Conservation (phyloP, 1,140 invertebrate genomes). For the Zaprionus tsacasi region DNA sequence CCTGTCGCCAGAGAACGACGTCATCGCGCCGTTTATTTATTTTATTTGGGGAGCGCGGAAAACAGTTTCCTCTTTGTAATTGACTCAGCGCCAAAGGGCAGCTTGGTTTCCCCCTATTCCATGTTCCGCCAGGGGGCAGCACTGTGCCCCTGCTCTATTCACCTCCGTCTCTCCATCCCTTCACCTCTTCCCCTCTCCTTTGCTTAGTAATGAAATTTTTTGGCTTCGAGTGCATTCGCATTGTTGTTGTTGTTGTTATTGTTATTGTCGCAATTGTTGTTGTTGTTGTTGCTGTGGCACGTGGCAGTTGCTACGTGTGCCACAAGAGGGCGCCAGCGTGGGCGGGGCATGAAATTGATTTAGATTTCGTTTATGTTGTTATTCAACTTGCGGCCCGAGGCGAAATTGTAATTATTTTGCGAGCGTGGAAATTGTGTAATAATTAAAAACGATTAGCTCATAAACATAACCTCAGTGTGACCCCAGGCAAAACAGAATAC, state of each 20-base stretch:
- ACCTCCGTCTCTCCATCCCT: too few species aligned
- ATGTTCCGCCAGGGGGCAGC: too few species aligned
- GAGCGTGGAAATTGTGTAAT: slow-evolving; percentile 58
- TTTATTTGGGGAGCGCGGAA: slow-evolving; percentile 34
- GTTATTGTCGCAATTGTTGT: slow-evolving; percentile 26
- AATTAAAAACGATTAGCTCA: slow-evolving; percentile 77
- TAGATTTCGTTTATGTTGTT: slow-evolving; percentile 73
- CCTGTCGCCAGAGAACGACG: slow-evolving; percentile 48
- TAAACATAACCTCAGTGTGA: slow-evolving; percentile 62
- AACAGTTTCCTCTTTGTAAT: slow-evolving; percentile 67
- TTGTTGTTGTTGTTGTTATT: slow-evolving; percentile 35
- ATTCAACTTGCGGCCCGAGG: slow-evolving; percentile 18
- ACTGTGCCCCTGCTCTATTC: background rate
- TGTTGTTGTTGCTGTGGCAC: slow-evolving; percentile 66
- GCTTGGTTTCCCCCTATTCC: background rate
- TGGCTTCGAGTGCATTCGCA: slow-evolving; percentile 58
- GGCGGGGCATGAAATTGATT: slow-evolving; percentile 66
- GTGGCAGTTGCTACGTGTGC: slow-evolving; percentile 60
- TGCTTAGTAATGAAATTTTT: slow-evolving; percentile 62
- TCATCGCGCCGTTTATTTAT: slow-evolving; percentile 47
- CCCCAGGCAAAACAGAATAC: too few species aligned
- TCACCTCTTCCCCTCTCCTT: background rate
- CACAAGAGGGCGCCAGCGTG: background rate
- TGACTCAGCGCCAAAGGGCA: slow-evolving; percentile 66
- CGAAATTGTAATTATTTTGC: slow-evolving; percentile 63